Conservation (phyloP, 2,797 vertebrate genomes). For the Thalassophryne amazonica region DNA sequence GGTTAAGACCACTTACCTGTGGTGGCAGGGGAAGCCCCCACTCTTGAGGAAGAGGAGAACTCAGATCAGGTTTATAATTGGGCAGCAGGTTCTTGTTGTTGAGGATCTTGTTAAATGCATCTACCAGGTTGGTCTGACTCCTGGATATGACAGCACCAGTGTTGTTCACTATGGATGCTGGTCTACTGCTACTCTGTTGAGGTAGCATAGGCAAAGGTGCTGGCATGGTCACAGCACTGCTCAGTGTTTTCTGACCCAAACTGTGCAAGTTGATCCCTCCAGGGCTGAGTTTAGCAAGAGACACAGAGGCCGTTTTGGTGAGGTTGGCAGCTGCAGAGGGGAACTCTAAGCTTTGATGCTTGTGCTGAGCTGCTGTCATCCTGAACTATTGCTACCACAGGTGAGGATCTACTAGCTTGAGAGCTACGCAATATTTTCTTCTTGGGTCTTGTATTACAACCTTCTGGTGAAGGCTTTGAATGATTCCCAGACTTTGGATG, state of each 20-base stretch:
- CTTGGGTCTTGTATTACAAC: slow-evolving; percentile 57
- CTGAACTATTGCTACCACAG: slow-evolving; percentile 78
- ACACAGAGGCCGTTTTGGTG: slow-evolving; percentile 73
- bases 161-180: slow-evolving; percentile 79
- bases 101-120: slow-evolving; percentile 96
- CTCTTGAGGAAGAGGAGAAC: slow-evolving; percentile 77
- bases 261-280: slow-evolving; percentile 49
- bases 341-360: slow-evolving; percentile 71
- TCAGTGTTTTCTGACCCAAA: slow-evolving; percentile 79
- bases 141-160: slow-evolving; percentile 88
- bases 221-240: slow-evolving; percentile 74
- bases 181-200: slow-evolving; percentile 75
- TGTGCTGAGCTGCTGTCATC: slow-evolving; percentile 84
- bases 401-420: too few relatives aligned
- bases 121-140: slow-evolving; percentile 92
- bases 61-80: slow-evolving; percentile 90
- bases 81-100: slow-evolving; percentile 95
- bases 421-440: slow-evolving; percentile 40
- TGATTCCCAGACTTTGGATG: slow-evolving; percentile 33
- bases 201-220: slow-evolving; percentile 32
- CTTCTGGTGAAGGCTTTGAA: slow-evolving; percentile 54
- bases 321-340: slow-evolving; percentile 84
- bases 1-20: slow-evolving; percentile 52
- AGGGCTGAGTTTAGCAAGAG: slow-evolving; percentile 42
- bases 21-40: slow-evolving; percentile 86